Evolutionary conservation across 2,797 vertebrate species (phyloP).

Genomic region (Pangasius larnaudii): DNA sequence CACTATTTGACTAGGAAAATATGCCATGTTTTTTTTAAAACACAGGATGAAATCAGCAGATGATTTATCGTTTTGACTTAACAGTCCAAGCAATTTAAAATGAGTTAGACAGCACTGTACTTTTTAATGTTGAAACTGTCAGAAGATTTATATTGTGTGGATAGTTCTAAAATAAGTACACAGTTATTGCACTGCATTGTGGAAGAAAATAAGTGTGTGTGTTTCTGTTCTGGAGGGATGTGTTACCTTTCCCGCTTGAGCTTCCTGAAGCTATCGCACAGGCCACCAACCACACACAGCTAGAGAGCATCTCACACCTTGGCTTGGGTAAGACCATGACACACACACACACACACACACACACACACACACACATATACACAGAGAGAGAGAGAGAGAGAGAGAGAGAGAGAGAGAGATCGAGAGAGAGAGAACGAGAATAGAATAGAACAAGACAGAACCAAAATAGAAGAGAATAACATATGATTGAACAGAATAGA

Average conservation of each 20-base stretch:
- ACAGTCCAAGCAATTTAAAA: neutral
- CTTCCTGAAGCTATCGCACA: conserved; percentile 84
- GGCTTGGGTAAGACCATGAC: conserved; percentile 78
- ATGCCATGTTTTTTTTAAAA: neutral
- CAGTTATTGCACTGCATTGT: conserved; percentile 1
- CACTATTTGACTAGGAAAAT: neutral
- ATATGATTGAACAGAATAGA: neutral
- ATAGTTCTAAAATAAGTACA: neutral
- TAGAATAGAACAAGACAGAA: neutral
- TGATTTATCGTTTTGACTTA: neutral
- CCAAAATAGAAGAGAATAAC: neutral
- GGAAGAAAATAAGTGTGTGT: conserved; percentile 18
- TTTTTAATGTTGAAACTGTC: neutral
- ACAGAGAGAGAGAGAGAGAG: neutral
- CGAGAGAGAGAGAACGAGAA: neutral
- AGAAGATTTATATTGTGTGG: neutral
- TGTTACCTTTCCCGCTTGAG: conserved; percentile 83
- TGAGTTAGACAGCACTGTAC: neutral
- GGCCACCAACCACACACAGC: conserved; percentile 82
- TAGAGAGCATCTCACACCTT: conserved; percentile 89
- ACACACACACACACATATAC: neutral
- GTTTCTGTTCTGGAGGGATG: conserved; percentile 75
- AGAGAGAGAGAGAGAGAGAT: neutral
- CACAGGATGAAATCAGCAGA: neutral
- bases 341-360: conserved; percentile 15